A percentile compares a stretch with the other conserved stretches of the same genome.
These are phyloP conservation scores for Holothuria scabra DNA, from an alignment of 53 echinoderm and acorn worm genomes.

Conservation along the genomic window DNA sequence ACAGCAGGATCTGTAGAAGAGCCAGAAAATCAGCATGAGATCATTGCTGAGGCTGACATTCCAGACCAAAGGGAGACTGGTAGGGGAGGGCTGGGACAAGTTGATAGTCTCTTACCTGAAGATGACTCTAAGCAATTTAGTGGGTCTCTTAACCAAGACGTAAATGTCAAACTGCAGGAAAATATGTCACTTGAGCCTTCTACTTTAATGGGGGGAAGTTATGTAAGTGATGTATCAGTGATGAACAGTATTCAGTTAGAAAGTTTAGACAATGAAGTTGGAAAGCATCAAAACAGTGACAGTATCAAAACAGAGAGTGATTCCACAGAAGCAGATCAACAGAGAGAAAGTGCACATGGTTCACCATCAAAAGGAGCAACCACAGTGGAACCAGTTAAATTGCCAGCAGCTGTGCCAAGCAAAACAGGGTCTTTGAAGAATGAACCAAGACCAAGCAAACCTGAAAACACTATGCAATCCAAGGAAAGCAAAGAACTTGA, in stretches of 20 bases:
- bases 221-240: slow-evolving; percentile 44
- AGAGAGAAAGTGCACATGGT: slow-evolving; percentile 38
- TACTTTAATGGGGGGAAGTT: slow-evolving; percentile 43
- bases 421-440: slow-evolving; percentile 29
- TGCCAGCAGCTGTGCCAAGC: slow-evolving; percentile 21
- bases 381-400: not conserved
- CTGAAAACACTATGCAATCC: slow-evolving; percentile 46
- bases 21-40: slow-evolving; percentile 64
- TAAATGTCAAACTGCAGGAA: too few relatives aligned
- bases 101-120: slow-evolving; percentile 1
- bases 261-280: not conserved
- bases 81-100: not conserved
- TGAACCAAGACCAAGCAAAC: slow-evolving; percentile 3
- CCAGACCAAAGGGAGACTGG: slow-evolving; percentile 12
- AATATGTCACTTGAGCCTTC: too few relatives aligned
- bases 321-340: slow-evolving; percentile 90
- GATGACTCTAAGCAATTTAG: slow-evolving; percentile 13
- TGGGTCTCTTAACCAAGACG: too few relatives aligned
- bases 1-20: slow-evolving; percentile 16
- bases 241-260: too few relatives aligned
- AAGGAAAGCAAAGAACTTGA: slow-evolving; percentile 55
- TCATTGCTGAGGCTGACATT: slow-evolving; percentile 45
- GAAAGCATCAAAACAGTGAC: not conserved
- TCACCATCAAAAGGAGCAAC: not conserved
- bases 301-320: slow-evolving; percentile 73